Conservation (phyloP, 2,888 invertebrate genomes). For the Eupithecia tripunctaria region DNA sequence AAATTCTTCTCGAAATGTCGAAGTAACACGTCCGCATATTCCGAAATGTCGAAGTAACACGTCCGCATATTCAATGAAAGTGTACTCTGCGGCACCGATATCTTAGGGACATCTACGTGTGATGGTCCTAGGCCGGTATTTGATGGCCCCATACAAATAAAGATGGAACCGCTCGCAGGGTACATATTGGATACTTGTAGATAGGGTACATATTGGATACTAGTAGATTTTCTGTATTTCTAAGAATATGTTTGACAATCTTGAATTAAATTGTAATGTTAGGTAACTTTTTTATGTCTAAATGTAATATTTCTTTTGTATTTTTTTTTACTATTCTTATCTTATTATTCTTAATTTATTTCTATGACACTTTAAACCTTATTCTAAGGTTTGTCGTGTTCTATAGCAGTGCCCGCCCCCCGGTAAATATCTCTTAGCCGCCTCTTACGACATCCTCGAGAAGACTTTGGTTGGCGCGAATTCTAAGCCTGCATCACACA, state of each 20-base stretch:
- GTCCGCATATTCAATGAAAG: constrained; percentile 12
- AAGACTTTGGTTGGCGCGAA: too few species aligned
- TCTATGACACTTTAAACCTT: too few species aligned
- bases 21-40: constrained; percentile 10
- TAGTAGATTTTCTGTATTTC: neutral
- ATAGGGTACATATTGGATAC: neutral
- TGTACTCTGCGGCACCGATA: constrained; percentile 1
- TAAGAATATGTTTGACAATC: neutral
- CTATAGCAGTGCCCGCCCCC: too few species aligned
- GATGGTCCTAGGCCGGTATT: constrained; percentile 11
- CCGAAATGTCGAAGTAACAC: constrained; percentile 1
- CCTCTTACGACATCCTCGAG: too few species aligned
- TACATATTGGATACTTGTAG: neutral
- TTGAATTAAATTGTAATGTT: too few species aligned
- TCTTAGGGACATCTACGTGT: constrained; percentile 8
- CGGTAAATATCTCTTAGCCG: too few species aligned
- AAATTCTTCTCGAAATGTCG: neutral
- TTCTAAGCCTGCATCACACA: too few species aligned
- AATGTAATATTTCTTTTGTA: too few species aligned
- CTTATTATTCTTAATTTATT: too few species aligned
- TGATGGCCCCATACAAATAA: constrained; percentile 26
- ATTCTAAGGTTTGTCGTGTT: too few species aligned
- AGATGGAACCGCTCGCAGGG: neutral
- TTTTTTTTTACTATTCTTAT: too few species aligned
- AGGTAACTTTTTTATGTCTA: too few species aligned